Conservation (phyloP, 2,888 invertebrate species). For the Parnassius mnemosyne region DNA sequence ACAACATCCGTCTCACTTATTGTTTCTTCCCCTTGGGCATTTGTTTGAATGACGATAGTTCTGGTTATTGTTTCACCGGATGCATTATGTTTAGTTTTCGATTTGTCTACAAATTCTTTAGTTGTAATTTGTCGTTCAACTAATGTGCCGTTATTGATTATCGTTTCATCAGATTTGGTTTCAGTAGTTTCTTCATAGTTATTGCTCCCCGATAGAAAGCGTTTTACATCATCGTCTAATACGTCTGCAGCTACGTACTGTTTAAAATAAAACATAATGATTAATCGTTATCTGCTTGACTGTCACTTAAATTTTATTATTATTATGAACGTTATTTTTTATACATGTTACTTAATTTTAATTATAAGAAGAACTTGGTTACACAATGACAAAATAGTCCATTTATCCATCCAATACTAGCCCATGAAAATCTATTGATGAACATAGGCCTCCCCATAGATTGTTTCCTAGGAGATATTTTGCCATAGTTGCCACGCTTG, state of each 20-base stretch:
- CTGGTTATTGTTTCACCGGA: slow-evolving; percentile 39
- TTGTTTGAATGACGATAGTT: slow-evolving; percentile 42
- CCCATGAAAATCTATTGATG: too few relatives aligned
- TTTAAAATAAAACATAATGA: slow-evolving; percentile 4
- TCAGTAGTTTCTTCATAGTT: slow-evolving; percentile 37
- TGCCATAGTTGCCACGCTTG: too few relatives aligned
- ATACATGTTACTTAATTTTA: too few relatives aligned
- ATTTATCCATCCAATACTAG: too few relatives aligned
- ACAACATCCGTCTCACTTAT: slow-evolving; percentile 55
- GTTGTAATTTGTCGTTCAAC: slow-evolving; percentile 37
- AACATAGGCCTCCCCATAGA: too few relatives aligned
- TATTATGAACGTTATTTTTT: too few relatives aligned
- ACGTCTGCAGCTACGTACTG: slow-evolving; percentile 50
- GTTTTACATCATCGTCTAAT: slow-evolving; percentile 31
- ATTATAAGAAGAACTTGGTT: too few relatives aligned
- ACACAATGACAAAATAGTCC: too few relatives aligned
- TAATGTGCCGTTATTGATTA: slow-evolving; percentile 38
- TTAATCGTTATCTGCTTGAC: too few relatives aligned
- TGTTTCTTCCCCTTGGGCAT: slow-evolving; percentile 45
- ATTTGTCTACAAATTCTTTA: slow-evolving; percentile 38
- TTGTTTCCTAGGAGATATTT: too few relatives aligned
- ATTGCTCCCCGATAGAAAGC: slow-evolving; percentile 29
- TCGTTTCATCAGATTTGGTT: slow-evolving; percentile 38
- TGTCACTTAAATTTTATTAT: too few relatives aligned
- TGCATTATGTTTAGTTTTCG: slow-evolving; percentile 25